phyloP scores from a whole-genome alignment of 2,888 invertebrate species.

The Papilio demoleus region DNA sequence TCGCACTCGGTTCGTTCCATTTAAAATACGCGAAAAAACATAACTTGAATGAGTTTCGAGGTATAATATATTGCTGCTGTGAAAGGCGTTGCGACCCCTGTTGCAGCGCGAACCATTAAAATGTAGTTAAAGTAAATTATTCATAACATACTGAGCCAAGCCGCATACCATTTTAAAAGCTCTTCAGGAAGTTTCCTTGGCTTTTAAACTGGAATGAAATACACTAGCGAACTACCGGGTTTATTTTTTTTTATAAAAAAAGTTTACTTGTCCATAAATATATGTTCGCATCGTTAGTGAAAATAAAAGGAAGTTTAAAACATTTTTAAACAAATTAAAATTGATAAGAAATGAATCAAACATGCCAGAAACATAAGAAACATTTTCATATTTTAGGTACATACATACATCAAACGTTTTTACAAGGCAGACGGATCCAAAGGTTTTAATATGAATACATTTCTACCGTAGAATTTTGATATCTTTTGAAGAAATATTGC shows the following conservation, averaged over 20 bases:
- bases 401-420: too few relatives aligned
- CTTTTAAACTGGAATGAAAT: constrained; percentile 28
- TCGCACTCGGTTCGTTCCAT: constrained; percentile 21
- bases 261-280: constrained; percentile 18
- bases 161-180: constrained; percentile 35
- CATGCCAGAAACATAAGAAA: too few relatives aligned
- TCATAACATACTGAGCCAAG: constrained; percentile 36
- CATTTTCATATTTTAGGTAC: too few relatives aligned
- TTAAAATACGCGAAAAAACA: constrained; percentile 28
- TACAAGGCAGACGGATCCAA: too few relatives aligned
- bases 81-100: constrained; percentile 32
- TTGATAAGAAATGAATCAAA: neutral
- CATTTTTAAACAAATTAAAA: neutral
- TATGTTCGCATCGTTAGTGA: neutral
- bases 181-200: constrained; percentile 35
- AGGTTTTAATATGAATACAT: too few relatives aligned
- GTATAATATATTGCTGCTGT: constrained; percentile 35
- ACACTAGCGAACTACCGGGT: constrained; percentile 2
- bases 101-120: constrained; percentile 39
- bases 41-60: constrained; percentile 28
- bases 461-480: too few relatives aligned
- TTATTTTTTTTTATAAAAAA: constrained; percentile 6
- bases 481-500: neutral
- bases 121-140: constrained; percentile 40
- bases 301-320: neutral